phyloP scores from a whole-genome alignment of 2,888 invertebrate species.

The Synanthedon myopaeformis region DNA sequence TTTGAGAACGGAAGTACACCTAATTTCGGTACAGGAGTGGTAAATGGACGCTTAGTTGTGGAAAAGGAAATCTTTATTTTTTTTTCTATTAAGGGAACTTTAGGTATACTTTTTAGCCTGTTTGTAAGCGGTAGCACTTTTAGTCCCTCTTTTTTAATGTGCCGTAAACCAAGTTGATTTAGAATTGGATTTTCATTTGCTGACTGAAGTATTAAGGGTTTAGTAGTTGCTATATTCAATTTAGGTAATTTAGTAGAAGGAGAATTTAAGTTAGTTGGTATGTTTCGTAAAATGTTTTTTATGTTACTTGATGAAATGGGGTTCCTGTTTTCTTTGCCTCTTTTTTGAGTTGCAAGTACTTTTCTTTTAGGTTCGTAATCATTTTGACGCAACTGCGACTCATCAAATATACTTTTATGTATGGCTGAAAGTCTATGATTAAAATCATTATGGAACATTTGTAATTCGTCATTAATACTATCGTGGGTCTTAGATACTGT shows the following conservation, averaged over 20 bases:
- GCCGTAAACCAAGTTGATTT: background rate
- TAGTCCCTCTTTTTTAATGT: background rate
- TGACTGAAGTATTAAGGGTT: background rate
- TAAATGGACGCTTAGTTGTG: conserved; percentile 5
- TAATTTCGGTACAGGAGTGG: background rate
- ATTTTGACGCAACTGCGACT: conserved; percentile 1
- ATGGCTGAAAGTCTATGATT: conserved; percentile 18
- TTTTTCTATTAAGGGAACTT: conserved; percentile 10
- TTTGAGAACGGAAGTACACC: background rate
- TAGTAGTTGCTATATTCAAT: background rate
- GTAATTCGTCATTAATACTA: conserved; percentile 42
- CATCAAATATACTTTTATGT: background rate
- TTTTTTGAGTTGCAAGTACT: background rate
- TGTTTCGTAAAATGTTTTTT: background rate
- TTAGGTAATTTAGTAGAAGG: background rate
- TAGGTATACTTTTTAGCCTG: background rate
- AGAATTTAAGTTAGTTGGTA: background rate
- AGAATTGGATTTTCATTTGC: background rate
- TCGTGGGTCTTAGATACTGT: conserved; percentile 25
- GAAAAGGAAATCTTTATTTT: conserved; percentile 27
- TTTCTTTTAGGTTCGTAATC: background rate
- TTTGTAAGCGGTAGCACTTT: background rate
- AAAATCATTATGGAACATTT: conserved; percentile 38
- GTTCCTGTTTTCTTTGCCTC: background rate
- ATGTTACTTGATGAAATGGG: background rate